Evolutionary conservation across 64 coral and sea anemone genomes (phyloP).

Genomic region (Pocillopora verrucosa): DNA sequence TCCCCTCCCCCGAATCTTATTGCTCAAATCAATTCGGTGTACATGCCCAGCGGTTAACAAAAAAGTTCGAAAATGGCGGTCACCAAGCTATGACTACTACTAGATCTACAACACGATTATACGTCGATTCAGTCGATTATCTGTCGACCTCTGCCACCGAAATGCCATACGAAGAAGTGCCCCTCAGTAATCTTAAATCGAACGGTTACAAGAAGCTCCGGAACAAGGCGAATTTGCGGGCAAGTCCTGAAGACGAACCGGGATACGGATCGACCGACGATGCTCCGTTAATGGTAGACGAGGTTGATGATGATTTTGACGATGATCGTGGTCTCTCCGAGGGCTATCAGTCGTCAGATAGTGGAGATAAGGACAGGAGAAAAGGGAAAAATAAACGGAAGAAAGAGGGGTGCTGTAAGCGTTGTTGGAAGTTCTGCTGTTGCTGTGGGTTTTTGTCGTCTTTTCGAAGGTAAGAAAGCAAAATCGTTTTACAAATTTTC

Average conservation of each 20-base stretch:
- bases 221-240: slow-evolving; percentile 36
- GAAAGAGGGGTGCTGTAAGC: slow-evolving; percentile 29
- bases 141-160: slow-evolving; percentile 19
- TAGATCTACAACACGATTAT: slow-evolving; percentile 19
- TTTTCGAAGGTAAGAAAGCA: slow-evolving; percentile 28
- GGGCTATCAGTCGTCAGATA: slow-evolving; percentile 50
- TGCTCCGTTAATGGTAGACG: slow-evolving; percentile 52
- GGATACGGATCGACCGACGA: slow-evolving; percentile 48
- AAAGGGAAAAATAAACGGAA: slow-evolving; percentile 32
- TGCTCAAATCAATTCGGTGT: neutral
- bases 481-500: neutral
- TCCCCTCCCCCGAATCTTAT: neutral
- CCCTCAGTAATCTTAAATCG: slow-evolving; percentile 15
- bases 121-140: slow-evolving; percentile 42
- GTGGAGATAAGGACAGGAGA: slow-evolving; percentile 25
- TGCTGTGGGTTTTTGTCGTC: slow-evolving; percentile 48
- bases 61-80: slow-evolving; percentile 7
- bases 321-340: slow-evolving; percentile 60
- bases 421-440: slow-evolving; percentile 45
- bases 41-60: slow-evolving; percentile 10
- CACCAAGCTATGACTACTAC: neutral
- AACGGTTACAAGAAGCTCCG: slow-evolving; percentile 39
- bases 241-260: slow-evolving; percentile 27
- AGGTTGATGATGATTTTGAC: slow-evolving; percentile 58
- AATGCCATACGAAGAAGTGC: slow-evolving; percentile 61